Evolutionary conservation across 2,888 invertebrate genomes (phyloP), one percentile per base, ranked within the genome.

Genomic region (Harpalus rufipes): DNA sequence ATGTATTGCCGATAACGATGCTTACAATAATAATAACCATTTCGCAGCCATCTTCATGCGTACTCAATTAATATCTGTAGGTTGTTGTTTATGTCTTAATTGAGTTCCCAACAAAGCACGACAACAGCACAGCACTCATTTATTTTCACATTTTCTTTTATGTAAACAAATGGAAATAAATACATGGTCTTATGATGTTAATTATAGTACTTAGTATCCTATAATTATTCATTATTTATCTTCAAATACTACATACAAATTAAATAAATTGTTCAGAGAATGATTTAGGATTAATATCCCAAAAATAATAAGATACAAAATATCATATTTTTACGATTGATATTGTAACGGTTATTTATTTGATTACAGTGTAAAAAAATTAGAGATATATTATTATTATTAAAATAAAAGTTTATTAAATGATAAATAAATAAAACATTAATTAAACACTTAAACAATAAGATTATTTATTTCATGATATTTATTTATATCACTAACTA

Each of bases 111-210:
- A 74, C 72, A 74, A 16, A 74, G 41, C 72, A 74, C 41, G 72
- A 78, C 44, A 32, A 32, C 51, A 21, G 56, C 12, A 14, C 32
- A 51, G 58, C 21, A 21, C 59, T 58, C 58, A 78, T 78, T 78
- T 56, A 58, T 78, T 78, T 78, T 78, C 56, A 78, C 8, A 39
- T 74, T 74, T 74, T 74, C 44, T 74, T 74, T 78, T 58, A 58
- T 78, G 78, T 56, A 78, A 78, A 78, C 78, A 78, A 78, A 78
- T 78, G 59, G 58, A 78, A 32, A 78, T 78, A 78, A 78, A 78
- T 78, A 78, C 58, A 56, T 78, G 78, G 25, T 78, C 21, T 59
- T 78, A 78, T 12, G 58, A 25, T 56, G 21, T 21, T 78, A 78
- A 78, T 78, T 59, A 78, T 32, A 78, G 78, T 78, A 25, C 39